Conservation (phyloP, 2,113 vertebrate species). For the Pachypanchax playfairii region DNA sequence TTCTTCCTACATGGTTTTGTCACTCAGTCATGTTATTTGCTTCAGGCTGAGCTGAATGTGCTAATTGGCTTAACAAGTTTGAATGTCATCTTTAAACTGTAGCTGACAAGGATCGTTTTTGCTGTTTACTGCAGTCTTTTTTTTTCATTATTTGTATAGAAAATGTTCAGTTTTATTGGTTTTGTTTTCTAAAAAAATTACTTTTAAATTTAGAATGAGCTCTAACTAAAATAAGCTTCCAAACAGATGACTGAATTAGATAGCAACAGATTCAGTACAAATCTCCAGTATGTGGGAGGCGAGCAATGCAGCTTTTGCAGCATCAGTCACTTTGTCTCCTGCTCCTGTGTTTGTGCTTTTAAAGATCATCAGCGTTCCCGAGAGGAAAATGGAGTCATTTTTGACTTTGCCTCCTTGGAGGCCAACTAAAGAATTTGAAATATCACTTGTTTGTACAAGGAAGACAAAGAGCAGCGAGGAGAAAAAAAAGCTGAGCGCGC, state of each 20-base stretch:
- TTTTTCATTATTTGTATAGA: background rate
- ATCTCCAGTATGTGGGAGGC: conserved; percentile 26
- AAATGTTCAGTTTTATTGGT: background rate
- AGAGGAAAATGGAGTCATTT: conserved; percentile 28
- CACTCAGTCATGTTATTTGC: conserved; percentile 30
- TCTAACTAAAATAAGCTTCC: background rate
- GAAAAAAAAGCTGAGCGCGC: conserved; percentile 3
- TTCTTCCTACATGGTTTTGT: conserved; percentile 24
- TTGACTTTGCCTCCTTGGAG: conserved; percentile 40
- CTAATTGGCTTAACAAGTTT: conserved; percentile 58
- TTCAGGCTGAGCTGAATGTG: conserved; percentile 27
- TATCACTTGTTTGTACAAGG: conserved; percentile 44
- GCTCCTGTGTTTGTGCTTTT: conserved; percentile 9
- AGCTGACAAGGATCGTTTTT: conserved; percentile 19
- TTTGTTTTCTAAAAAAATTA: background rate
- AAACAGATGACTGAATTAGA: conserved; percentile 37
- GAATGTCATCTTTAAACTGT: conserved; percentile 42
- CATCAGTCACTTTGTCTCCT: conserved; percentile 44
- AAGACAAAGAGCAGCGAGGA: conserved; percentile 15
- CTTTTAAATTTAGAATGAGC: too few relatives aligned
- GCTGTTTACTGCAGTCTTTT: conserved; percentile 2
- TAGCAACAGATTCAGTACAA: conserved; percentile 27
- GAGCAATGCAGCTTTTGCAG: conserved; percentile 9
- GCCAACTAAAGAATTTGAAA: conserved; percentile 36
- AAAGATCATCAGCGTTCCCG: conserved; percentile 37